These are phyloP conservation scores for Silurus aristotelis DNA, from an alignment of 2,797 vertebrate species.

Conservation along the genomic window DNA sequence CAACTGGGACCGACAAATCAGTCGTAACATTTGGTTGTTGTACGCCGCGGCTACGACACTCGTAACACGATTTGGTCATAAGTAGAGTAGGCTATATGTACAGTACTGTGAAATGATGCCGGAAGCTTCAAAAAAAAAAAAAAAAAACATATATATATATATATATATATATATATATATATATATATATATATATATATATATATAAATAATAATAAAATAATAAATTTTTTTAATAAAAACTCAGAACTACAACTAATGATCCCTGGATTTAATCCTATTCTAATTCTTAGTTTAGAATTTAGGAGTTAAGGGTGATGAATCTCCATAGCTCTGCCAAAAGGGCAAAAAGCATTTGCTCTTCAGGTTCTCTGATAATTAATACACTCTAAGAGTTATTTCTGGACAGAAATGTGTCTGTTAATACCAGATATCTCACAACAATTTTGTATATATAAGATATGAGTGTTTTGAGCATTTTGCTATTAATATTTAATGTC, in stretches of 20 bases:
- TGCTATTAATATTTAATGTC: background rate
- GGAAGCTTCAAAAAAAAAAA: no score
- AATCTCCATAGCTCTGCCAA: slow-evolving; percentile 54
- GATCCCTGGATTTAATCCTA: background rate
- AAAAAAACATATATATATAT: no score
- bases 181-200: no score
- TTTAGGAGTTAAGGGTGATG: slow-evolving; percentile 35
- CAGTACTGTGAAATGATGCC: no score
- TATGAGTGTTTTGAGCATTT: background rate
- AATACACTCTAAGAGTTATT: slow-evolving; percentile 66
- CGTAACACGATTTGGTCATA: no score
- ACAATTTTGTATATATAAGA: background rate
- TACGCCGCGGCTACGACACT: no score
- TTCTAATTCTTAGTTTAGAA: background rate
- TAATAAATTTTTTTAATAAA: no score
- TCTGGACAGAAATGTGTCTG: slow-evolving; percentile 9
- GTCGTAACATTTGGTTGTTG: no score
- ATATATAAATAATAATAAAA: no score
- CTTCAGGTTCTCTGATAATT: slow-evolving; percentile 71
- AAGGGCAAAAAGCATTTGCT: slow-evolving; percentile 63
- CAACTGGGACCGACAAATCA: no score
- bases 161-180: no score
- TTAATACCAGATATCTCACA: slow-evolving; percentile 15
- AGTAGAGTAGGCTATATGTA: no score
- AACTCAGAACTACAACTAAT: background rate